Conservation (phyloP, 92 coral and sea anemone species). For the Pocillopora meandrina region DNA sequence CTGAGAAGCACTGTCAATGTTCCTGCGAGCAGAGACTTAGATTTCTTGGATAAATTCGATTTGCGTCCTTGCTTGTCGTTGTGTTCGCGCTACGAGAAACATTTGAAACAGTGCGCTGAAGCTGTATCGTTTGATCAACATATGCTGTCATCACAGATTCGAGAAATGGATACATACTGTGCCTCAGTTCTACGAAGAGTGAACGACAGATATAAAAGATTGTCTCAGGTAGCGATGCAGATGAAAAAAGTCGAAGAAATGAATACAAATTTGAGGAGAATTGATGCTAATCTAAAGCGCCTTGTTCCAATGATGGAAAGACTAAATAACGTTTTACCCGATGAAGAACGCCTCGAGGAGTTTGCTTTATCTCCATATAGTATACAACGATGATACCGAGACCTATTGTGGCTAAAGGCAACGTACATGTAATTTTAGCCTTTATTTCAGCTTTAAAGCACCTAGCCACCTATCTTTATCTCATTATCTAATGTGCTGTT, state of each 20-base stretch:
- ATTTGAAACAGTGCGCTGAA: constrained; percentile 90
- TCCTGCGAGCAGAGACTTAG: constrained; percentile 68
- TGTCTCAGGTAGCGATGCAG: constrained; percentile 69
- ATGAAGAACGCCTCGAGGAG: constrained; percentile 80
- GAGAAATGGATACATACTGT: constrained; percentile 82
- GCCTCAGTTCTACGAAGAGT: constrained; percentile 71
- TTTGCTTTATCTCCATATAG: constrained; percentile 57
- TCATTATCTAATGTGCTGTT: no score
- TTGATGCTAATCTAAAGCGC: constrained; percentile 82
- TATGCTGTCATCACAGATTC: constrained; percentile 78
- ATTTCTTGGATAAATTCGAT: constrained; percentile 75
- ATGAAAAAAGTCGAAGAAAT: constrained; percentile 87
- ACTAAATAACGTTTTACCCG: constrained; percentile 88
- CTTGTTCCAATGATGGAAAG: constrained; percentile 95
- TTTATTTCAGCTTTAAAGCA: no score
- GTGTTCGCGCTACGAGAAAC: constrained; percentile 68
- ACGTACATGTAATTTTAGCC: no score
- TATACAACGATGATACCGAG: constrained; percentile 33
- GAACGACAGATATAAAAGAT: constrained; percentile 68
- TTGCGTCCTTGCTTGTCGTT: constrained; percentile 36
- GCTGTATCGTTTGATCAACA: constrained; percentile 97
- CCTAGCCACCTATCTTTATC: no score
- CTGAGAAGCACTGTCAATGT: constrained; percentile 77
- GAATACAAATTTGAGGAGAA: constrained; percentile 70
- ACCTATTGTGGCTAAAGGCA: no score